Evolutionary conservation across 2,797 vertebrate genomes (phyloP), one percentile per base, ranked within the genome.

Genomic region (Gallinago stenura): DNA sequence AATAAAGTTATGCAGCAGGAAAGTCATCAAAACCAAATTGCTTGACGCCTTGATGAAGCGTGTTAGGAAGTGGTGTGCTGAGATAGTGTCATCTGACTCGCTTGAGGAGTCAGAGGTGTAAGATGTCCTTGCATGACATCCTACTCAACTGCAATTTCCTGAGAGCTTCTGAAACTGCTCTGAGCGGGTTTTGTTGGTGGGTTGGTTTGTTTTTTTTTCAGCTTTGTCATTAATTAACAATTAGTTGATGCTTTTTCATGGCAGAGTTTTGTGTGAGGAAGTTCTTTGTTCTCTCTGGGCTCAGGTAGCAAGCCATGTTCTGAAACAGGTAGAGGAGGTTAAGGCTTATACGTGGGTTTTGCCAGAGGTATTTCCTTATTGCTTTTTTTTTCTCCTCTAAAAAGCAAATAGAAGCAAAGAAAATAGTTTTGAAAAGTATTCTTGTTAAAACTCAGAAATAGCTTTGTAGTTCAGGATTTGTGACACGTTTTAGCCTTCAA

Each of bases 81-180:
- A 57, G 82, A 39, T 31, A 8, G 60, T 0, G 71, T 91, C 85
- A 77, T 39, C 60, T 81, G 87, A 65, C 60, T 33, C 1, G 13
- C 80, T 79, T 72, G 69, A 43, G 25, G 87, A 76, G 69, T 79
- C 57, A 78, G 92, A 85, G 96, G 87, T 91, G 90, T 77, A 15
- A 95, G 60, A 15, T 95, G 90, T 91, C 95, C 93, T 90, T 62
- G 83, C 9, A 2, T 4, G 21, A 70, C 95, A 89, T 87, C 56
- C 83, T 48, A 31, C 56, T 43, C 62, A 73, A 24, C 5, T 30
- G 39, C 78, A 39, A 4, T 66, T 93, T 90, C 80, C 87, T 45
- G 37, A 71, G 76, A 77, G 83, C 64, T 69, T 72, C 65, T 71
- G 62, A 28, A 83, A 57, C 45, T 31, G 46, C 58, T 48, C 1